A percentile compares a stretch with the other conserved stretches of the same genome.
phyloP scores from a whole-genome alignment of 1,140 invertebrate species.

The Phthorimaea operculella region DNA sequence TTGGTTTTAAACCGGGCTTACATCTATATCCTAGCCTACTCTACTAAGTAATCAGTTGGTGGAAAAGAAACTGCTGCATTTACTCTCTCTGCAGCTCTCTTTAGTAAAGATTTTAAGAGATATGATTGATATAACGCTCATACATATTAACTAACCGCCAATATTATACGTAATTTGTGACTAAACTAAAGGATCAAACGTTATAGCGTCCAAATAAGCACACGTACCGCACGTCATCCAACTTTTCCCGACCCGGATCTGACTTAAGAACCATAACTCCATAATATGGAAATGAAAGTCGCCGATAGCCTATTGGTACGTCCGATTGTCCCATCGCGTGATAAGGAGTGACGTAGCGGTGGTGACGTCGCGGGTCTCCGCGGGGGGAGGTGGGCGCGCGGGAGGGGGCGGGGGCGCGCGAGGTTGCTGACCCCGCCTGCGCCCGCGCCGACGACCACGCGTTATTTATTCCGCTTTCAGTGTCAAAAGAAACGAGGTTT shows the following conservation, averaged over 20 bases:
- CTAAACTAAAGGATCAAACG: no score
- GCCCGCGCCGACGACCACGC: constrained; percentile 10
- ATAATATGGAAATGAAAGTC: neutral
- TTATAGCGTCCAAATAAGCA: no score
- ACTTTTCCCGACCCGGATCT: neutral
- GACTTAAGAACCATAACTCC: neutral
- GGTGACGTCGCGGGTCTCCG: constrained; percentile 32
- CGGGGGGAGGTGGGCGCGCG: constrained; percentile 7
- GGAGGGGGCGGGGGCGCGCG: constrained; percentile 11
- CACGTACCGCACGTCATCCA: no score
- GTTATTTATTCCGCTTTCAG: constrained; percentile 5
- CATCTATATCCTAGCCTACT: no score
- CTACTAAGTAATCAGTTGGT: no score
- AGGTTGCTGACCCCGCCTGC: constrained; percentile 33
- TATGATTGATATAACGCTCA: no score
- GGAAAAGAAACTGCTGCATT: no score
- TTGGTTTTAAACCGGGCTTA: no score
- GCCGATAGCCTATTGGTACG: neutral
- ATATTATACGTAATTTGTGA: no score
- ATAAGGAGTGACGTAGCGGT: constrained; percentile 35
- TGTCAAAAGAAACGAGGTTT: neutral
- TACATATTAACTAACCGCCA: no score
- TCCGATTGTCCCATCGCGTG: neutral
- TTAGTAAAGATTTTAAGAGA: no score
- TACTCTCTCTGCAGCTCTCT: no score